These are phyloP conservation scores for Gymnocheta viridis DNA, from an alignment of 2,888 invertebrate species.

Conservation along the genomic window DNA sequence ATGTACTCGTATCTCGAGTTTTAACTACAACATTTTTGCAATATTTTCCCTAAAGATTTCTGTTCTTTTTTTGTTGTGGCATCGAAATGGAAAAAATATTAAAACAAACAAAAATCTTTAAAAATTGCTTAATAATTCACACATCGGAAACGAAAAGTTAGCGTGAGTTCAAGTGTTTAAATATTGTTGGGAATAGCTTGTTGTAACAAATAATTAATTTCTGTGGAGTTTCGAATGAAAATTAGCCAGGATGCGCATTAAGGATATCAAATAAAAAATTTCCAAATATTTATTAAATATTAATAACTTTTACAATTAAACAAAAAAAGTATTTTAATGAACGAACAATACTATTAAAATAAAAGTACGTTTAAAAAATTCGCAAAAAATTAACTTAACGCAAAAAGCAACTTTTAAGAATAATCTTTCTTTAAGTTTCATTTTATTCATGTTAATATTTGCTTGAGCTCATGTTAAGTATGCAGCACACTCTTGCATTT, in stretches of 20 bases:
- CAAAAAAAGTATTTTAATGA: background rate
- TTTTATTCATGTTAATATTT: slow-evolving; percentile 11
- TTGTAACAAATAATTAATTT: background rate
- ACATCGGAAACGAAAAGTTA: slow-evolving; percentile 43
- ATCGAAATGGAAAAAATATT: background rate
- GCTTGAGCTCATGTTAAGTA: background rate
- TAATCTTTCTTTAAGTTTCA: background rate
- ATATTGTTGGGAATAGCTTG: background rate
- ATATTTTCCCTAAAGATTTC: slow-evolving; percentile 50
- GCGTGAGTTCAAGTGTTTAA: background rate
- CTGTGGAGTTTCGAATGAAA: background rate
- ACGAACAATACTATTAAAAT: too few relatives aligned
- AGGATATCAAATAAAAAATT: background rate
- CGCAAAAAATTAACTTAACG: background rate
- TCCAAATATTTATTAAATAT: background rate
- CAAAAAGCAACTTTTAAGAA: background rate
- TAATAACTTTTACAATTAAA: background rate
- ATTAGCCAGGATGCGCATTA: background rate
- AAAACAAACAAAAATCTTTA: slow-evolving; percentile 24
- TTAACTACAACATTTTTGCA: slow-evolving; percentile 39
- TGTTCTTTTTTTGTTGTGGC: slow-evolving; percentile 4
- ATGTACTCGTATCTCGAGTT: slow-evolving; percentile 40
- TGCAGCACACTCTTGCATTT: background rate
- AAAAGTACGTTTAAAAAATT: background rate
- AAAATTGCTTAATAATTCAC: slow-evolving; percentile 15